Evolutionary conservation across 2,888 invertebrate species (phyloP).

Genomic region (Heliconius cydno): DNA sequence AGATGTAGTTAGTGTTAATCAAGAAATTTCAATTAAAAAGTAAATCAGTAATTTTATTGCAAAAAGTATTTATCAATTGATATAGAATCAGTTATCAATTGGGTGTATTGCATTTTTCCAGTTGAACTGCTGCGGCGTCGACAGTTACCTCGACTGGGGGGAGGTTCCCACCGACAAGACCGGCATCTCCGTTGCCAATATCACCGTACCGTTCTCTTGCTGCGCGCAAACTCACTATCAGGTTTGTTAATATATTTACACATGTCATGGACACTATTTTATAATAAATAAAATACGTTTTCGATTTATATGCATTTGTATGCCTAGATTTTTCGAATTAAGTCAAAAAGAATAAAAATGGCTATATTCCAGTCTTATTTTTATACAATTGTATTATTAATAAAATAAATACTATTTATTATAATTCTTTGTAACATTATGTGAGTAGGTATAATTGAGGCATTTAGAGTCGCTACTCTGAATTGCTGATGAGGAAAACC

Average conservation of each 20-base stretch:
- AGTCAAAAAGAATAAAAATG: too few relatives aligned
- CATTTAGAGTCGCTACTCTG: too few relatives aligned
- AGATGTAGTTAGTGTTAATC: too few relatives aligned
- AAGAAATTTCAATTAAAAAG: too few relatives aligned
- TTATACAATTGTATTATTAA: too few relatives aligned
- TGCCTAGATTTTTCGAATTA: too few relatives aligned
- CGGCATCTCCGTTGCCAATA: slow-evolving; percentile 68
- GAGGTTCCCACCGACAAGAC: slow-evolving; percentile 55
- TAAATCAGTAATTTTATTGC: not conserved
- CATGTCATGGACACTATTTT: not conserved
- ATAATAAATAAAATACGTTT: not conserved
- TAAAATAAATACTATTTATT: too few relatives aligned
- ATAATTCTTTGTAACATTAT: too few relatives aligned
- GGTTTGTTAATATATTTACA: not conserved
- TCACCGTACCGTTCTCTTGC: slow-evolving; percentile 85
- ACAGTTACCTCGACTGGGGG: slow-evolving; percentile 85
- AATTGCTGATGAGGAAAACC: too few relatives aligned
- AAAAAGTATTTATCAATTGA: not conserved
- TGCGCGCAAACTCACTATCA: slow-evolving; percentile 68
- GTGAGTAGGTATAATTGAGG: too few relatives aligned
- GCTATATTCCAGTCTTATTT: too few relatives aligned
- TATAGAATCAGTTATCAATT: not conserved
- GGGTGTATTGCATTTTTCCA: slow-evolving; percentile 60
- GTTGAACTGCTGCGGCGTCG: slow-evolving; percentile 88
- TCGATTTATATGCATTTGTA: not conserved